These are phyloP conservation scores for Ailuropoda melanoleuca DNA, from an alignment of 2,113 vertebrate genomes.

Conservation along the genomic window DNA sequence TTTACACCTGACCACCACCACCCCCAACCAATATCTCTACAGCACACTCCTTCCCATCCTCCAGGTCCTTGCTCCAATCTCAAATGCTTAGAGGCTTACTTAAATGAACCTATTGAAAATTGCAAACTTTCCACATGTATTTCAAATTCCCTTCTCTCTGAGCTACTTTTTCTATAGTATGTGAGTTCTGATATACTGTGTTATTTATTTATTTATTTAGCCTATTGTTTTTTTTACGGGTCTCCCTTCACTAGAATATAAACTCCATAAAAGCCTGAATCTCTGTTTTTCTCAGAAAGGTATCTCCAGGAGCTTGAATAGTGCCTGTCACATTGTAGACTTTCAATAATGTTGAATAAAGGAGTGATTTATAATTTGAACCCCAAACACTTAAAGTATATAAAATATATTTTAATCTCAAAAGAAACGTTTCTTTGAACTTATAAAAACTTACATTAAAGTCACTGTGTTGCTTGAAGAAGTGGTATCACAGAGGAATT, in stretches of 20 bases:
- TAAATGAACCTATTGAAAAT: not conserved
- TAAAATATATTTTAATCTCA: not conserved
- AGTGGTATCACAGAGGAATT: not conserved
- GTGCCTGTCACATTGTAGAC: not conserved
- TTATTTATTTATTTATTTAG: not conserved
- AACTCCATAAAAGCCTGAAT: not conserved
- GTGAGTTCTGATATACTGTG: not conserved
- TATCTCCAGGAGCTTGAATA: not conserved
- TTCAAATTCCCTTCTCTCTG: not conserved
- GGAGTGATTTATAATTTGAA: not conserved
- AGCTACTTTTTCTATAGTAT: not conserved
- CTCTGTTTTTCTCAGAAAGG: not conserved
- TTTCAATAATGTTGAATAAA: not conserved
- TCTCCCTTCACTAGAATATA: not conserved
- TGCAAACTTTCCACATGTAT: not conserved
- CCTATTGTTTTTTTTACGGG: not conserved
- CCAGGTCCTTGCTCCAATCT: not conserved
- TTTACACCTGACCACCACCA: not conserved
- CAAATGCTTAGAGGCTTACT: not conserved
- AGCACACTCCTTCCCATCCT: not conserved
- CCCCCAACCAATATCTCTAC: accelerated
- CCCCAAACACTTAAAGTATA: not conserved
- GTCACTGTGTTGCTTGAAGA: not conserved
- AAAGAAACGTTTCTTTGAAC: not conserved
- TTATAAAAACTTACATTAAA: not conserved